Conservation (phyloP, 2,113 vertebrate species). For the Cololabis saira region DNA sequence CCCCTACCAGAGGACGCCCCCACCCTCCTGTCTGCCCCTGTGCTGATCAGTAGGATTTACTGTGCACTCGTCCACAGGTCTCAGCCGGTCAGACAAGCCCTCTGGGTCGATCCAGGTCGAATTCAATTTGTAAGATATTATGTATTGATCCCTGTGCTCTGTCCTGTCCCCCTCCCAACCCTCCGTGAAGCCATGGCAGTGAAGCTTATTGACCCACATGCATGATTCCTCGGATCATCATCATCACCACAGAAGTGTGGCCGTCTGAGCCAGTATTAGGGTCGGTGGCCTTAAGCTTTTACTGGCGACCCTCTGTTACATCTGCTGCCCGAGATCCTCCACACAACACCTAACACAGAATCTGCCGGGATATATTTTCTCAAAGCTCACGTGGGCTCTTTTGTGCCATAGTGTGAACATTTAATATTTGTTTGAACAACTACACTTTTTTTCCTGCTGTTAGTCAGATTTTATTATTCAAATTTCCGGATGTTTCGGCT, state of each 20-base stretch:
- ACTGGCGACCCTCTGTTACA: constrained; percentile 40
- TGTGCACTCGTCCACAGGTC: constrained; percentile 73
- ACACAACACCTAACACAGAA: constrained; percentile 3
- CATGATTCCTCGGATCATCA: constrained; percentile 70
- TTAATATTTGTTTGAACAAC: not conserved
- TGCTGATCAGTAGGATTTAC: constrained; percentile 82
- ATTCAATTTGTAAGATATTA: constrained; percentile 89
- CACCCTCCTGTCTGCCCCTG: constrained; percentile 11
- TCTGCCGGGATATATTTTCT: constrained; percentile 33
- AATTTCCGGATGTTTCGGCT: too few relatives aligned
- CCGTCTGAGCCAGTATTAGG: constrained; percentile 57
- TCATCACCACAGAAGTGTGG: constrained; percentile 48
- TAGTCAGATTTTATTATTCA: constrained; percentile 27
- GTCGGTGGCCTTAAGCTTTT: constrained; percentile 48
- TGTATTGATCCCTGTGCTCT: constrained; percentile 80
- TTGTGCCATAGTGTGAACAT: not conserved
- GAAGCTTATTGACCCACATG: constrained; percentile 75
- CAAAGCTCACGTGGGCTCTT: constrained; percentile 9
- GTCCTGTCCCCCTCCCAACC: constrained; percentile 41
- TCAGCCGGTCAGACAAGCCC: constrained; percentile 70
- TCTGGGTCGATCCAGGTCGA: constrained; percentile 84
- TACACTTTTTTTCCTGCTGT: not conserved
- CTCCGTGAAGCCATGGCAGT: constrained; percentile 49
- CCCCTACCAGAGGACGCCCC: constrained; percentile 35
- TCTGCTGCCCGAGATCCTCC: constrained; percentile 34